A percentile compares a stretch with the other conserved stretches of the same genome.
Evolutionary conservation across 2,797 vertebrate species (phyloP).

Genomic region (Urophycis tenuis): DNA sequence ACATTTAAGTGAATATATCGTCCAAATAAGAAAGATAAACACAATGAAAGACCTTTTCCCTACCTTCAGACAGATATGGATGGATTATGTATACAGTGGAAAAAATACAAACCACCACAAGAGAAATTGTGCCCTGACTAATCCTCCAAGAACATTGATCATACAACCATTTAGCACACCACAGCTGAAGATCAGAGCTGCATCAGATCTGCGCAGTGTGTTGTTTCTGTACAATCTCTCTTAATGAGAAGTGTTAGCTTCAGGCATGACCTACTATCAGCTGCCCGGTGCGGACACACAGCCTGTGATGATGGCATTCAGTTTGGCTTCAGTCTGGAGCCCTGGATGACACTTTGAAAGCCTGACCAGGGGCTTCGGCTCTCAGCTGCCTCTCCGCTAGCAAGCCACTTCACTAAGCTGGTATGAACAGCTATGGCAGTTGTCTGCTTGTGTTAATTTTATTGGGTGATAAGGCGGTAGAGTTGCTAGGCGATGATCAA

Average conservation of each 20-base stretch:
- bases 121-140: background rate
- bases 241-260: constrained; percentile 20
- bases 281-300: constrained; percentile 19
- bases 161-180: background rate
- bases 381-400: background rate
- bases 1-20: too few species aligned
- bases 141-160: background rate
- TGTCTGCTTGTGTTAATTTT: constrained; percentile 10
- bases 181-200: background rate
- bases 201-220: background rate
- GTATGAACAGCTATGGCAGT: constrained; percentile 2
- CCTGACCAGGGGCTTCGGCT: background rate
- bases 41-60: too few species aligned
- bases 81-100: too few species aligned
- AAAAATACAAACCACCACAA: too few species aligned
- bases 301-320: background rate
- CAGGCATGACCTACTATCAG: constrained; percentile 25
- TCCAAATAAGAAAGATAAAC: too few species aligned
- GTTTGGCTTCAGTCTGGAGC: background rate
- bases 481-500: background rate
- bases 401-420: background rate
- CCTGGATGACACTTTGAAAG: background rate
- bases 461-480: background rate
- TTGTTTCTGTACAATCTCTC: background rate
- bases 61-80: too few species aligned